These are phyloP conservation scores for Crioceris asparagi DNA, from an alignment of 2,888 invertebrate species.

Conservation along the genomic window DNA sequence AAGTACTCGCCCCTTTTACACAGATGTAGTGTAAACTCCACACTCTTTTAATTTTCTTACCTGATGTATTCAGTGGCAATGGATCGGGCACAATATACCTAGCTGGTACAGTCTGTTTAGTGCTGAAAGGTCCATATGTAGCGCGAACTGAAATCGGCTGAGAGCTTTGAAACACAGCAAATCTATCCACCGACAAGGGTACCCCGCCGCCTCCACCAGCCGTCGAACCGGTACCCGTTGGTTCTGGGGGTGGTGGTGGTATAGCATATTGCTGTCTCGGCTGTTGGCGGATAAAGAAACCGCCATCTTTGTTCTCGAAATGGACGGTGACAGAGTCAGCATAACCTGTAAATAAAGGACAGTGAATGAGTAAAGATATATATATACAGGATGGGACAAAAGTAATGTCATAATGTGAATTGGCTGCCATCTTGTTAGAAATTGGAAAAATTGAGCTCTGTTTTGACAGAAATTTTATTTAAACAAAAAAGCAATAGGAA, in stretches of 20 bases:
- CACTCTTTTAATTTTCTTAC: slow-evolving; percentile 20
- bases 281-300: slow-evolving; percentile 79
- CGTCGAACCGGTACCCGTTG: slow-evolving; percentile 27
- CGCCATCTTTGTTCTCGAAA: slow-evolving; percentile 85
- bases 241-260: slow-evolving; percentile 22
- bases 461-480: too few species aligned
- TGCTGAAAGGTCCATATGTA: slow-evolving; percentile 89
- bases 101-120: slow-evolving; percentile 88
- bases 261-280: slow-evolving; percentile 57
- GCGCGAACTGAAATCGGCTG: slow-evolving; percentile 86
- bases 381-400: too few species aligned
- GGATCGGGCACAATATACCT: slow-evolving; percentile 80
- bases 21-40: too few species aligned
- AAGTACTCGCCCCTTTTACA: too few species aligned
- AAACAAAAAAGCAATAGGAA: too few species aligned
- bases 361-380: too few species aligned
- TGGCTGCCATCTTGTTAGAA: too few species aligned
- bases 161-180: slow-evolving; percentile 76
- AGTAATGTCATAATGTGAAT: too few species aligned
- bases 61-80: slow-evolving; percentile 38
- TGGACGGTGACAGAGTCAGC: slow-evolving; percentile 90
- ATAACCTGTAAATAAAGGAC: too few species aligned
- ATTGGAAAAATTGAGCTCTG: too few species aligned
- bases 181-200: slow-evolving; percentile 72
- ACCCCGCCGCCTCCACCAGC: slow-evolving; percentile 36